These are phyloP conservation scores for Donacobius atricapilla DNA, from an alignment of 2,113 vertebrate species.

Conservation along the genomic window DNA sequence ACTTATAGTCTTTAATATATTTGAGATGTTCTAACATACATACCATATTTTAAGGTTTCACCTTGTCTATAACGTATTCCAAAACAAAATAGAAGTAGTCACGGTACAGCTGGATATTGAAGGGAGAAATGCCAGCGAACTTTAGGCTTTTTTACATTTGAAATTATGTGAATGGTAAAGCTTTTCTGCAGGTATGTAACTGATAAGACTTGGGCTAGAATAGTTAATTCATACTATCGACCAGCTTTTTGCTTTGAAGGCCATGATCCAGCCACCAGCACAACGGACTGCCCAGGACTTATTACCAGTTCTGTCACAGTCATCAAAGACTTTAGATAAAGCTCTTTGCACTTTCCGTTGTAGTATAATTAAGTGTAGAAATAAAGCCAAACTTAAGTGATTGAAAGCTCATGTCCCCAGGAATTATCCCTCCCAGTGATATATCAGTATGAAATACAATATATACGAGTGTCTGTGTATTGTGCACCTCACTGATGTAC, in stretches of 20 bases:
- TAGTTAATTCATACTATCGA: not conserved
- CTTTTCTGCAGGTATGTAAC: not conserved
- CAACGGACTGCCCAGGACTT: not conserved
- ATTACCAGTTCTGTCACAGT: not conserved
- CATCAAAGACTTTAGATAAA: not conserved
- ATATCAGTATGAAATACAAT: not conserved
- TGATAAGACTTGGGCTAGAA: not conserved
- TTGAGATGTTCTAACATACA: not conserved
- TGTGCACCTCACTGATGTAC: not conserved
- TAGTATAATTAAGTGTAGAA: not conserved
- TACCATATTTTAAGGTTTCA: not conserved
- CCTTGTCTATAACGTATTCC: not conserved
- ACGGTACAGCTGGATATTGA: not conserved
- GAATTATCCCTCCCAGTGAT: not conserved
- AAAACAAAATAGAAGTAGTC: not conserved
- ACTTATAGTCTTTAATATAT: not conserved
- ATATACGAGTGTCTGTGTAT: fast-evolving
- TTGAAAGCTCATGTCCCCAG: not conserved
- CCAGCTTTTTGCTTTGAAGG: not conserved
- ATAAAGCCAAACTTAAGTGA: not conserved
- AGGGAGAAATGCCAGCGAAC: not conserved
- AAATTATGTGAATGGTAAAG: not conserved
- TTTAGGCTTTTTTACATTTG: not conserved
- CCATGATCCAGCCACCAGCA: not conserved
- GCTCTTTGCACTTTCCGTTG: not conserved